Evolutionary conservation across 2,113 vertebrate species (phyloP).

Genomic region (Baryphthengus martii): DNA sequence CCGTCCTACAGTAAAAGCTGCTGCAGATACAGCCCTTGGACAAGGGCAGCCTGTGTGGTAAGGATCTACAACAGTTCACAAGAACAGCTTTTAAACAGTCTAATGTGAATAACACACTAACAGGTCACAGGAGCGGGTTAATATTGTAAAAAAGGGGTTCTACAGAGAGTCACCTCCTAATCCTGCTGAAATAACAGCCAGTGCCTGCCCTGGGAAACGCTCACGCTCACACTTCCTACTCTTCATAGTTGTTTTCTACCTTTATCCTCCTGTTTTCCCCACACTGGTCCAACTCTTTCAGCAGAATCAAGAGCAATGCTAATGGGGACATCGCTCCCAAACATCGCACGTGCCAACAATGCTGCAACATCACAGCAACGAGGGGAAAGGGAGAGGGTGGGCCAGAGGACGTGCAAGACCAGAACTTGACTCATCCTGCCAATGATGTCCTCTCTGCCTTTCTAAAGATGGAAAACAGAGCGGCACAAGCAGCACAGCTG

Average conservation of each 20-base stretch:
- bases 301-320: neutral
- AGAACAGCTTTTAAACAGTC: neutral
- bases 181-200: neutral
- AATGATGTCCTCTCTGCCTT: neutral
- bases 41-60: neutral
- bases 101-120: neutral
- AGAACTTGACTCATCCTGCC: neutral
- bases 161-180: neutral
- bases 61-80: neutral
- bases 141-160: neutral
- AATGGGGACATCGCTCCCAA: neutral
- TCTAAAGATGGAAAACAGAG: neutral
- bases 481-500: neutral
- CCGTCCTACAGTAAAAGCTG: neutral
- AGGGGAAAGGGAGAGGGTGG: neutral
- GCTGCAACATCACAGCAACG: neutral
- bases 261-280: neutral
- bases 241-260: neutral
- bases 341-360: neutral
- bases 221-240: neutral
- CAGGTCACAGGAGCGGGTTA: neutral
- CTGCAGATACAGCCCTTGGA: neutral
- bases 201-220: neutral
- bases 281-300: neutral
- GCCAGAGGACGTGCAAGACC: neutral